Base-by-base conservation (phyloP, 2,113 vertebrate genomes). In the Cephalopholis sonnerati region DNA sequence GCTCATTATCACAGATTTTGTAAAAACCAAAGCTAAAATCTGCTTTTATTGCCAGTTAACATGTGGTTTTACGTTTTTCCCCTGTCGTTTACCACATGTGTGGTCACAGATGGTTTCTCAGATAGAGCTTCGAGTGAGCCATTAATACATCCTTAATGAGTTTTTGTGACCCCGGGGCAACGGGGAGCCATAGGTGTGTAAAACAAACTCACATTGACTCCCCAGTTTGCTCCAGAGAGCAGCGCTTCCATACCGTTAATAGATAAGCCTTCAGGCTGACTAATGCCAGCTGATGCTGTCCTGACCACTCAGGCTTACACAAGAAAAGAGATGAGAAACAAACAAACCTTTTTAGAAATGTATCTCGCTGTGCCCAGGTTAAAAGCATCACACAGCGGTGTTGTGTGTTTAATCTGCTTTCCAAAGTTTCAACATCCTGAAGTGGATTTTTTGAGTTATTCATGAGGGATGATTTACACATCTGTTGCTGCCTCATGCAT, bases 91-190 rank as follows among this genome's bases (percentile, higher is more conserved):
- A 39, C 27, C 62, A 64, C 59, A 27, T 70, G 62, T 29, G 4
- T 5, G 29, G 29, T 74, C 74, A 32, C 63, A 78, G 41, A 65
- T 50, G 57, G 32, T 27, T 57, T 44, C 58, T 83, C 59, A 7
- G 61, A 65, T 36, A 20, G 48, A 36, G 82, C 82, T 83, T 72
- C 54, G 69, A 74, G 24, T 29, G 13, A 73, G 73, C 63, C 68
- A 82, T 86, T 76, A 78, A 76, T 80, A 82, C 77, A 72, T 54
- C 77, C 63, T 82, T 93, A 90, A 94, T 92, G 80, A 90, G 85
- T 91, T 90, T 91, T 74, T 64, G 32, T 86, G 70, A 92, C 91
- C 89, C 39, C 17, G 1, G 84, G 83, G 85, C 79, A 69, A 29
- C n/a, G 63, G 48, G 67, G 75, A 83, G 70, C 82, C 65, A 84